Evolutionary conservation across 2,113 vertebrate species (phyloP).

Genomic region (Ceyx melanurus): DNA sequence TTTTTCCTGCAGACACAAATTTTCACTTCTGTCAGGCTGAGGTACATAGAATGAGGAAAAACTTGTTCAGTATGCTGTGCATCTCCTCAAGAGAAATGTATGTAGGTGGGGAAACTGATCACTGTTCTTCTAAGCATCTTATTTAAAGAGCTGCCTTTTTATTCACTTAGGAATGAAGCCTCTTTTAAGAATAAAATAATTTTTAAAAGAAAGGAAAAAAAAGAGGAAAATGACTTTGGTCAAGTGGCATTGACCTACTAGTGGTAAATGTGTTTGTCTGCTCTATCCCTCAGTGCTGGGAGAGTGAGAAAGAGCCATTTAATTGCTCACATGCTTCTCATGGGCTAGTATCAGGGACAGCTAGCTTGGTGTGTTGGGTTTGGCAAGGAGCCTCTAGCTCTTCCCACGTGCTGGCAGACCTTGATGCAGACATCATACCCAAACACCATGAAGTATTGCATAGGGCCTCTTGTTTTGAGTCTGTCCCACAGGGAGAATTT

Average conservation of each 20-base stretch:
- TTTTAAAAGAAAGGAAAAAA: not conserved
- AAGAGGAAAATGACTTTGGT: not conserved
- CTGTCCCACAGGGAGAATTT: not conserved
- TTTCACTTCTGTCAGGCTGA: slow-evolving; percentile 32
- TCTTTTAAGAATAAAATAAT: not conserved
- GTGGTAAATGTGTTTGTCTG: not conserved
- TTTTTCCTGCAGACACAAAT: slow-evolving; percentile 39
- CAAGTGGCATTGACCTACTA: not conserved
- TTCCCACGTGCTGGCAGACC: not conserved
- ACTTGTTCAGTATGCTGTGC: slow-evolving; percentile 15
- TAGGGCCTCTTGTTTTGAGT: not conserved
- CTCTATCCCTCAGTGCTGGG: not conserved
- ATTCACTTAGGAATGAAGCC: not conserved
- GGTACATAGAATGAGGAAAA: slow-evolving; percentile 9
- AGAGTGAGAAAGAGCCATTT: not conserved
- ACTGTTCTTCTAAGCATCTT: not conserved
- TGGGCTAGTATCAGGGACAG: not conserved
- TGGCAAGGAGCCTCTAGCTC: not conserved
- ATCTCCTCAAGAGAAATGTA: not conserved
- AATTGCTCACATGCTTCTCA: not conserved
- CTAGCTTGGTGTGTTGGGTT: not conserved
- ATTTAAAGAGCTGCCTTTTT: slow-evolving; percentile 48
- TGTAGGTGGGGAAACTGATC: not conserved
- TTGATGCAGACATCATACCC: not conserved
- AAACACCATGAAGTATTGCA: not conserved